phyloP scores from a whole-genome alignment of 2,888 invertebrate genomes.

The Cephus spinipes region DNA sequence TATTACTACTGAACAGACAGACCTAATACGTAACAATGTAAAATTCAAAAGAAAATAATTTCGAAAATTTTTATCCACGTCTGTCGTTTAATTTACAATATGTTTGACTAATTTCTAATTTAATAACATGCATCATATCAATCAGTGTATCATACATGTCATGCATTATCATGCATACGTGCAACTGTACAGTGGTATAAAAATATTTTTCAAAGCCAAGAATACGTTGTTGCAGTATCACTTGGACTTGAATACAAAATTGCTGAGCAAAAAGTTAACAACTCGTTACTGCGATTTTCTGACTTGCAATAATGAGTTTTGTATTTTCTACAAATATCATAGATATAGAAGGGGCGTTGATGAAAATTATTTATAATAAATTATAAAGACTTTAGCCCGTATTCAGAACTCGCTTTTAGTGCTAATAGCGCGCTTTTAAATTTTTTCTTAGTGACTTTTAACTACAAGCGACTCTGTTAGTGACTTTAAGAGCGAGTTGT shows the following conservation, averaged over 20 bases:
- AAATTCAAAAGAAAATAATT: background rate
- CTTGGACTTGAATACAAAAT: background rate
- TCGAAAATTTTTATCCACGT: background rate
- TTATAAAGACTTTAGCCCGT: background rate
- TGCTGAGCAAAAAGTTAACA: background rate
- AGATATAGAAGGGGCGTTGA: too few relatives aligned
- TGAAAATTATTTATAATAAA: background rate
- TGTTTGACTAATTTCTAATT: background rate
- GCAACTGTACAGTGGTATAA: background rate
- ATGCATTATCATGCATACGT: background rate
- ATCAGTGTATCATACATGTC: background rate
- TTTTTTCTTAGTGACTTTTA: too few relatives aligned
- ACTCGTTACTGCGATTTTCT: background rate
- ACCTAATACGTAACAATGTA: background rate
- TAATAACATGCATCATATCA: background rate
- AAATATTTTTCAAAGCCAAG: background rate
- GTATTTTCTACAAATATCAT: too few relatives aligned
- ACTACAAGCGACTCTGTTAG: too few relatives aligned
- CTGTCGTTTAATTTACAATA: background rate
- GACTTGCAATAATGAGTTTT: too few relatives aligned
- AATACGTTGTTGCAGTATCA: background rate
- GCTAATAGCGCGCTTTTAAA: too few relatives aligned
- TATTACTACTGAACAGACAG: background rate
- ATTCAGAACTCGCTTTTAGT: too few relatives aligned
- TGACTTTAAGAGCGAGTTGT: too few relatives aligned